Base-by-base conservation (phyloP, 2,113 vertebrate species). In the Thermophis baileyi region DNA sequence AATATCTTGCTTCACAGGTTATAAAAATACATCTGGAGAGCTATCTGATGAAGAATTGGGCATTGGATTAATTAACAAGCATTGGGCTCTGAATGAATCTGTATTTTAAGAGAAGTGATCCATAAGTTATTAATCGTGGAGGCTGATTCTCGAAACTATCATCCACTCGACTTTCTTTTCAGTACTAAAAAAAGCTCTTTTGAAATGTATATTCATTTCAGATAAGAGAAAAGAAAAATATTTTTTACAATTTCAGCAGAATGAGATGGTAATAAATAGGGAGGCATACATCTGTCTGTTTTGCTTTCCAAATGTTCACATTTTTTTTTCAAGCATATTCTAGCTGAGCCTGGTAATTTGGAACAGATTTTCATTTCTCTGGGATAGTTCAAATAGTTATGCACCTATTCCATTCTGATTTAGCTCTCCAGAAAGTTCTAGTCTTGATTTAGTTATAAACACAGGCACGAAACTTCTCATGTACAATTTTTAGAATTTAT, bases 1-100 rank as follows among this genome's bases (percentile, higher is more conserved):
- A 97, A 97, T 96, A 97, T 50, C 92, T 96, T 95, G 96, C 94
- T 95, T 97, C 94, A 89, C 93, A 97, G 95, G 93, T 55, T 95
- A 93, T 89, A 96, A 94, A 94, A 96, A 44, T 6, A 89, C 12
- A 92, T 90, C 49, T 92, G 90, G 87, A 93, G 85, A 94, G 93
- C 91, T 96, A 96, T 95, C 92, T 94, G 88, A 97, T 85, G 89
- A 93, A 93, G 57, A 95, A 89, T 93, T 93, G 93, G 93, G 94
- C 96, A 95, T 92, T 94, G 93, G 94, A 94, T 94, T 93, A 96
- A 96, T 97, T 96, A 97, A 93, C 87, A 96, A 97, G 95, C 87
- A 20, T 27, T 93, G 90, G 91, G 49, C 92, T 95, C 94, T 95
- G 94, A 95, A 95, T 91, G 94, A 94, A 95, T 94, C 90, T 46